Evolutionary conservation across 2,888 invertebrate genomes (phyloP).

Genomic region (Bombylius major): DNA sequence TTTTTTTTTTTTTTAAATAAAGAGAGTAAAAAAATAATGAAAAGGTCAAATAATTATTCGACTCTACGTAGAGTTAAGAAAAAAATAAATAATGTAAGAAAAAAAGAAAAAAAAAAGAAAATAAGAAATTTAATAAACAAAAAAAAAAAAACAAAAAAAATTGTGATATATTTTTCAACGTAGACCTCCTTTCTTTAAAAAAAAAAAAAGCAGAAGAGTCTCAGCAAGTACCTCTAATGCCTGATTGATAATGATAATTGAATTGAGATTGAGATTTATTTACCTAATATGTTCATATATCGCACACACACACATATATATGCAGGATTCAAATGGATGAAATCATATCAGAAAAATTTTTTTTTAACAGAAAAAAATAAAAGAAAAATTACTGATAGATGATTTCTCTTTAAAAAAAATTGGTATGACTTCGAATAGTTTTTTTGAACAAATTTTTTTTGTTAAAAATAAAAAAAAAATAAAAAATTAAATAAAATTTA

Average conservation of each 20-base stretch:
- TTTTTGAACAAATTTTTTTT: background rate
- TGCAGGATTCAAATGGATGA: too few relatives aligned
- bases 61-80: too few relatives aligned
- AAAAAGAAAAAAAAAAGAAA: background rate
- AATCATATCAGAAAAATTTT: background rate
- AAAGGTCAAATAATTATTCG: too few relatives aligned
- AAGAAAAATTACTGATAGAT: too few relatives aligned
- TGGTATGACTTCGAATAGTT: too few relatives aligned
- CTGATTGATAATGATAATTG: background rate
- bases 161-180: slow-evolving; percentile 1
- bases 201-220: too few relatives aligned
- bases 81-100: too few relatives aligned
- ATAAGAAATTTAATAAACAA: slow-evolving; percentile 19
- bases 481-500: too few relatives aligned
- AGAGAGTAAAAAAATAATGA: too few relatives aligned
- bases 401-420: background rate
- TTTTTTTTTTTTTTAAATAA: too few relatives aligned
- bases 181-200: too few relatives aligned
- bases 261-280: background rate
- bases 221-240: background rate
- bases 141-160: slow-evolving; percentile 15
- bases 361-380: background rate
- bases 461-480: background rate
- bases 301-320: too few relatives aligned
- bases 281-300: background rate